A percentile compares a stretch with the other conserved stretches of the same genome.
Conservation (phyloP, 1,140 invertebrate species). For the Bilobella aurantiaca region DNA sequence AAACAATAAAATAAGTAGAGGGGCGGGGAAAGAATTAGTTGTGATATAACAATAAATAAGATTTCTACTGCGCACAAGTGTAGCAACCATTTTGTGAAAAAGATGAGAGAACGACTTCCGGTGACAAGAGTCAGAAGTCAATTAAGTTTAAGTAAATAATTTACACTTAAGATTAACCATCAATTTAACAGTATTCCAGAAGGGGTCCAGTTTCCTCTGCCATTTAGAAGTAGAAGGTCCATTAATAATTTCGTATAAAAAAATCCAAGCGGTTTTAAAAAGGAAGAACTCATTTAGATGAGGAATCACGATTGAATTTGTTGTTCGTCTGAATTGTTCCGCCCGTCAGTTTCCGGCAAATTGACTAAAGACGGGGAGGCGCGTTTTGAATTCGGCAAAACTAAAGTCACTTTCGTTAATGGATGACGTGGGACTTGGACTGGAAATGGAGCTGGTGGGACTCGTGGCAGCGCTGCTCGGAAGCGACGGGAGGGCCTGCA, state of each 20-base stretch:
- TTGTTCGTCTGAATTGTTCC: too few relatives aligned
- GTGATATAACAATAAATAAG: neutral
- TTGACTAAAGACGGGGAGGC: constrained; percentile 1
- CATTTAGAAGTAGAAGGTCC: too few relatives aligned
- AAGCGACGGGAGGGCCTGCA: neutral
- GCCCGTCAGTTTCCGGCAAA: constrained; percentile 4
- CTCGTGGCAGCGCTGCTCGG: neutral
- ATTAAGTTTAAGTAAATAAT: too few relatives aligned
- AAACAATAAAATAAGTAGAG: neutral
- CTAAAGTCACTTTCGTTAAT: neutral
- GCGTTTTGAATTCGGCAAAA: neutral
- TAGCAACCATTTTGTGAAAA: neutral
- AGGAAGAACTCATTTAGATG: too few relatives aligned
- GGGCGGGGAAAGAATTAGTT: neutral
- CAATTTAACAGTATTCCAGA: too few relatives aligned
- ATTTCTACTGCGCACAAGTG: neutral
- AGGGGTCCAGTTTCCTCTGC: too few relatives aligned
- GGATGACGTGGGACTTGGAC: constrained; percentile 1
- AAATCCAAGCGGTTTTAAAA: too few relatives aligned
- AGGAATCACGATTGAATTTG: too few relatives aligned
- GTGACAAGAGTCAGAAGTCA: too few relatives aligned
- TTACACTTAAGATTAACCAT: too few relatives aligned
- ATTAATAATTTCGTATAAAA: too few relatives aligned
- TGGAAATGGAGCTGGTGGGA: neutral
- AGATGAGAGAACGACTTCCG: neutral